These are phyloP conservation scores for Xestia c-nigrum DNA, from an alignment of 2,888 invertebrate species.

Conservation along the genomic window DNA sequence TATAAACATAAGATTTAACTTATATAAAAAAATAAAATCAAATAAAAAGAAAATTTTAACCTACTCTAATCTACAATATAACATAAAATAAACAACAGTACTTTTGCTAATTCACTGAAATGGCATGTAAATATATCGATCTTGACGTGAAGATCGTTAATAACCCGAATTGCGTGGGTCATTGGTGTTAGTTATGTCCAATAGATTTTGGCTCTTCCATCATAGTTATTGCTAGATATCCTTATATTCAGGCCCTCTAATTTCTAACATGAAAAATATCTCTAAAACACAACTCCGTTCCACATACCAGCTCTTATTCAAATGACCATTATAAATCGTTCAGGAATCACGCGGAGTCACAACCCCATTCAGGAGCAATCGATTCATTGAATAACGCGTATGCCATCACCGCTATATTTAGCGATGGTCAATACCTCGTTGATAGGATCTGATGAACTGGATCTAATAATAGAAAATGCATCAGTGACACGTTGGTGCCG, in stretches of 20 bases:
- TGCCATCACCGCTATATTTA: conserved; percentile 81
- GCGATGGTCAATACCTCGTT: conserved; percentile 73
- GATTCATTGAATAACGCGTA: conserved; percentile 66
- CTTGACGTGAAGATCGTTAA: too few species aligned
- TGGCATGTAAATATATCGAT: too few species aligned
- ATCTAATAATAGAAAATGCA: conserved; percentile 85
- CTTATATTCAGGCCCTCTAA: not conserved
- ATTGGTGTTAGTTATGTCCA: too few species aligned
- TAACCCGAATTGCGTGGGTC: too few species aligned
- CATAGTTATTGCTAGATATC: not conserved
- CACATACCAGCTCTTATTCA: conserved; percentile 26
- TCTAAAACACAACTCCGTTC: conserved; percentile 1
- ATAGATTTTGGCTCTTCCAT: too few species aligned
- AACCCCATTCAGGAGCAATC: conserved; percentile 59
- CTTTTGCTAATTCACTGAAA: too few species aligned
- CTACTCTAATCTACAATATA: too few species aligned
- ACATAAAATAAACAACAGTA: too few species aligned
- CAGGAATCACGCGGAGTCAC: conserved; percentile 43
- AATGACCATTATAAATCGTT: conserved; percentile 36
- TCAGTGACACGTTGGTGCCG: conserved; percentile 68
- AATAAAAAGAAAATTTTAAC: too few species aligned
- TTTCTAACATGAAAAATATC: not conserved
- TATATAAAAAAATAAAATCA: too few species aligned
- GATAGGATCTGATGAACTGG: conserved; percentile 69
- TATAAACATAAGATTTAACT: too few species aligned